A percentile compares a stretch with the other conserved stretches of the same genome.
phyloP scores from a whole-genome alignment of 1,140 invertebrate species.

The Liolophura sinensis region DNA sequence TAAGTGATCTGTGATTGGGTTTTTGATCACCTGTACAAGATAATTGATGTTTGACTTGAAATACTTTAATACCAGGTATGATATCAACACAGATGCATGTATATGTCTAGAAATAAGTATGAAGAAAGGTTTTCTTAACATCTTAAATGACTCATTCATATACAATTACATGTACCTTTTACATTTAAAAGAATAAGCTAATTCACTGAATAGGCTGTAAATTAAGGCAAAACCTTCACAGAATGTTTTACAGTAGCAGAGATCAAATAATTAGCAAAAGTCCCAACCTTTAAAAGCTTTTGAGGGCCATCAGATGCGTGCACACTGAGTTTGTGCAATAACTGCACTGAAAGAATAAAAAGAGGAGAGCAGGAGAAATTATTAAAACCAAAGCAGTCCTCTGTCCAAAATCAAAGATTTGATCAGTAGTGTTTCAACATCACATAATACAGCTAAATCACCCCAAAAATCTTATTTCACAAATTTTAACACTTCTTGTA shows the following conservation, averaged over 20 bases:
- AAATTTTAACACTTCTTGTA: neutral
- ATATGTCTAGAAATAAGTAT: neutral
- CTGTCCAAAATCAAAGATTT: too few relatives aligned
- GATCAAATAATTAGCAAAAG: neutral
- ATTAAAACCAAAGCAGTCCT: too few relatives aligned
- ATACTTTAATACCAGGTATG: neutral
- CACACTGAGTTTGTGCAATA: constrained; percentile 92
- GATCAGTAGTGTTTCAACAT: neutral
- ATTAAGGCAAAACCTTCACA: too few relatives aligned
- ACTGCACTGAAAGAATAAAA: constrained; percentile 77
- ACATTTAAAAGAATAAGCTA: too few relatives aligned
- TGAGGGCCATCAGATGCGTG: constrained; percentile 85
- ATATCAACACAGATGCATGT: neutral
- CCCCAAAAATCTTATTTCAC: neutral
- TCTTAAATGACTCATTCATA: neutral
- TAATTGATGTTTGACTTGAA: neutral
- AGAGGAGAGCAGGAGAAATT: neutral
- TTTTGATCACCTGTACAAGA: constrained; percentile 81
- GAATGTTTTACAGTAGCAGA: too few relatives aligned
- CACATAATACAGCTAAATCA: neutral
- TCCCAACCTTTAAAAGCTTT: constrained; percentile 81
- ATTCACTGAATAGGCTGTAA: too few relatives aligned
- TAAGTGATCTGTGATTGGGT: constrained; percentile 92
- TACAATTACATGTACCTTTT: neutral
- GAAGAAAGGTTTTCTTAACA: neutral